phyloP scores from a whole-genome alignment of 2,797 vertebrate genomes.

The Arnoldichthys spilopterus region DNA sequence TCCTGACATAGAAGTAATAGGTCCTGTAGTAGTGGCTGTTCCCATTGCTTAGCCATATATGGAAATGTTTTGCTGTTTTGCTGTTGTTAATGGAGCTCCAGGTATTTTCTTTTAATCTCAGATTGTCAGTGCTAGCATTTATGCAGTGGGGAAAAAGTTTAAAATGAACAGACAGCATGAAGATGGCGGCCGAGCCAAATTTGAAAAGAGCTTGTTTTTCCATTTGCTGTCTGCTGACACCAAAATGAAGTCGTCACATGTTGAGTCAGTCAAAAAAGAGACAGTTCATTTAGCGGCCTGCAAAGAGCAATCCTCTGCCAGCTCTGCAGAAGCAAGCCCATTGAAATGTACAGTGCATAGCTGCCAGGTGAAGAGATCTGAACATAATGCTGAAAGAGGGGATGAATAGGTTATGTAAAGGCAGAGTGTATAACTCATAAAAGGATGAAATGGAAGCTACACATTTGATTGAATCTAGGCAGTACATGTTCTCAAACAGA shows the following conservation, averaged over 20 bases:
- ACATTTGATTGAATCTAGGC: background rate
- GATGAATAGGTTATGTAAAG: background rate
- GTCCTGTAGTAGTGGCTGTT: background rate
- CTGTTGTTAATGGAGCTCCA: too few species aligned
- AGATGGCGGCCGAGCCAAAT: background rate
- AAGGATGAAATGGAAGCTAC: background rate
- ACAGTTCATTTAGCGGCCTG: background rate
- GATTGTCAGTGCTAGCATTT: background rate
- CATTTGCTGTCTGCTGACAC: background rate
- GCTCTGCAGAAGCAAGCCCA: slow-evolving; percentile 9
- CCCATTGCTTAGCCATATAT: background rate
- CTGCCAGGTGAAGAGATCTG: background rate
- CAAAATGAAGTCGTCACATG: background rate
- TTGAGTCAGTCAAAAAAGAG: background rate
- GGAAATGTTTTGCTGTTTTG: background rate
- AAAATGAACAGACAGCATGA: background rate
- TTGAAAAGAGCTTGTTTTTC: background rate
- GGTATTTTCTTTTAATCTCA: background rate
- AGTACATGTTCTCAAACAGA: background rate
- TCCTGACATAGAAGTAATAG: background rate
- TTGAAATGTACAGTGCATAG: background rate
- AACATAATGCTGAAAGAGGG: background rate
- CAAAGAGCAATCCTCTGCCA: background rate
- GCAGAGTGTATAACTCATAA: background rate
- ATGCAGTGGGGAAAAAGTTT: background rate